phyloP scores from a whole-genome alignment of 2,888 invertebrate species.

The Eulithis prunata region DNA sequence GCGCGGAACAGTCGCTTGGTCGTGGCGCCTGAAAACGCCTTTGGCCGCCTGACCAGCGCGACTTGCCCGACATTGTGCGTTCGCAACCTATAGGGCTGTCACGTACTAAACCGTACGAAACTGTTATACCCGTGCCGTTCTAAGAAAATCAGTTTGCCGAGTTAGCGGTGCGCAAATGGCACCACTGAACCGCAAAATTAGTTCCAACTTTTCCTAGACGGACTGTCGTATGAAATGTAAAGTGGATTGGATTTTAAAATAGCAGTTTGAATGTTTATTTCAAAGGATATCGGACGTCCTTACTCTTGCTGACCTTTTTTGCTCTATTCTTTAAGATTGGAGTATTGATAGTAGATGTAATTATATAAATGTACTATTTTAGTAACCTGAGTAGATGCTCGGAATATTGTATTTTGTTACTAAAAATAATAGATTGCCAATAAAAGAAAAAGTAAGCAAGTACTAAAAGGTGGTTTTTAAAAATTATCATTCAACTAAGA shows the following conservation, averaged over 20 bases:
- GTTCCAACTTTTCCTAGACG: slow-evolving; percentile 72
- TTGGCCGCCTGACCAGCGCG: too few species aligned
- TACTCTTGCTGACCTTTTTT: neutral
- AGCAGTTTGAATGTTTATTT: slow-evolving; percentile 28
- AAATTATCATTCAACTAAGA: slow-evolving; percentile 43
- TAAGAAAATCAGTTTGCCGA: slow-evolving; percentile 79
- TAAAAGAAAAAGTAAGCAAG: neutral
- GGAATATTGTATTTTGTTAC: too few species aligned
- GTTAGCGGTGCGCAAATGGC: slow-evolving; percentile 75
- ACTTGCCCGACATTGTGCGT: too few species aligned
- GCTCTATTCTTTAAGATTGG: too few species aligned
- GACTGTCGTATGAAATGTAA: slow-evolving; percentile 66
- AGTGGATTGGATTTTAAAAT: slow-evolving; percentile 45
- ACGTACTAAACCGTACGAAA: slow-evolving; percentile 36
- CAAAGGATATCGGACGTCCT: neutral
- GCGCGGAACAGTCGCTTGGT: too few species aligned
- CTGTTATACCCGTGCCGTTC: slow-evolving; percentile 31
- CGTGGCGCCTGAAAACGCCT: too few species aligned
- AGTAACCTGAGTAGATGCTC: too few species aligned
- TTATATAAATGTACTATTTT: too few species aligned
- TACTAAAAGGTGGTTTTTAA: slow-evolving; percentile 22
- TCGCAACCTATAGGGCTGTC: slow-evolving; percentile 7
- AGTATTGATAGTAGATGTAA: too few species aligned
- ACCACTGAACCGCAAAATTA: slow-evolving; percentile 80
- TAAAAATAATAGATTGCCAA: too few species aligned